These are phyloP conservation scores for Mastigias papua DNA, from an alignment of 30 jellyfish, hydroid and myxozoan genomes.

Conservation along the genomic window DNA sequence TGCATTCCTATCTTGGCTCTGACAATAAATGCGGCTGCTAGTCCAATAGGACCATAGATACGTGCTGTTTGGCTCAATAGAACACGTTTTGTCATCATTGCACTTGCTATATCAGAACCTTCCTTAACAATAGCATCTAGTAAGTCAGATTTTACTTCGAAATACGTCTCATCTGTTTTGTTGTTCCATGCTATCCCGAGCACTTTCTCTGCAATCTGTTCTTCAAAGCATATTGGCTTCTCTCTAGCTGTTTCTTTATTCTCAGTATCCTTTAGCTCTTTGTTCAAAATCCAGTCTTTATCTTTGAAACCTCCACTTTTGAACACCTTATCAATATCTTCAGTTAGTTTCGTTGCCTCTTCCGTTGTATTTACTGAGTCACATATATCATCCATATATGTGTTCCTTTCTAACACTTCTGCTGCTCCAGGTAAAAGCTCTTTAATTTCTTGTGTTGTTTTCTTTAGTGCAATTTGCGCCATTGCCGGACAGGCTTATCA, in stretches of 20 bases:
- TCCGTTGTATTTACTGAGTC: slow-evolving; percentile 51
- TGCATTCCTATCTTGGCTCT: slow-evolving; percentile 66
- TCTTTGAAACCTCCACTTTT: slow-evolving; percentile 55
- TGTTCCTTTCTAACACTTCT: slow-evolving; percentile 12
- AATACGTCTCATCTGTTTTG: no score
- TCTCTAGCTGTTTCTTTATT: slow-evolving; percentile 29
- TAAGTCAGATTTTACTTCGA: no score
- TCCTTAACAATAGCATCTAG: no score
- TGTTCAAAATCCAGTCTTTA: slow-evolving; percentile 44
- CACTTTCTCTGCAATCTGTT: neutral
- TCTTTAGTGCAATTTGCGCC: slow-evolving; percentile 62
- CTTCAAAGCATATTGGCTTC: neutral
- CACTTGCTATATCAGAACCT: no score
- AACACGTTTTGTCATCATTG: slow-evolving; percentile 20
- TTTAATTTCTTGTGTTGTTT: slow-evolving; percentile 46
- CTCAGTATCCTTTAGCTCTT: slow-evolving; percentile 16
- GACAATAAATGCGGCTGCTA: neutral
- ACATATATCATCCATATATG: slow-evolving; percentile 71
- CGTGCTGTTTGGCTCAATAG: slow-evolving; percentile 1
- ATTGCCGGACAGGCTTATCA: slow-evolving; percentile 70
- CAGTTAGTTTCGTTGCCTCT: slow-evolving; percentile 52
- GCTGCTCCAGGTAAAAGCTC: slow-evolving; percentile 58
- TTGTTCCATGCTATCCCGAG: no score
- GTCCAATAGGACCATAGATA: no score
- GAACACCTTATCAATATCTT: slow-evolving; percentile 53